These are phyloP conservation scores for Noturus placidus DNA, from an alignment of 2,113 vertebrate genomes.

Conservation along the genomic window DNA sequence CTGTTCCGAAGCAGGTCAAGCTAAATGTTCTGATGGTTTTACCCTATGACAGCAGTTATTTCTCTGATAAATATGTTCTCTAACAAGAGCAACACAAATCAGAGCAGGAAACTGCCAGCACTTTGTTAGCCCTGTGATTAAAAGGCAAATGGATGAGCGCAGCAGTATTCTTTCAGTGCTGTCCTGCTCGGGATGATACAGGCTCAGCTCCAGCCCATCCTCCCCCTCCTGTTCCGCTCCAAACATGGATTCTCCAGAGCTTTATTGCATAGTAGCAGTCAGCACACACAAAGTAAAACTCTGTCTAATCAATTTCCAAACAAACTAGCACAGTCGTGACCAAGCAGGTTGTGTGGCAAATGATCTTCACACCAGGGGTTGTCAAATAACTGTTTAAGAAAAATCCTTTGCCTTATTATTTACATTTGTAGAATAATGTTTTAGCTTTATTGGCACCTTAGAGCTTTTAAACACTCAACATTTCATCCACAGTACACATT, in stretches of 20 bases:
- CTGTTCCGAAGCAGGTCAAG: background rate
- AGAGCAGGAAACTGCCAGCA: constrained; percentile 67
- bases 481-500: background rate
- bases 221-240: constrained; percentile 55
- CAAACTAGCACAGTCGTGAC: constrained; percentile 57
- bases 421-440: background rate
- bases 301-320: constrained; percentile 73
- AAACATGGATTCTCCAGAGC: constrained; percentile 71
- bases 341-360: constrained; percentile 49
- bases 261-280: constrained; percentile 61
- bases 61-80: constrained; percentile 40
- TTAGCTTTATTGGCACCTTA: background rate
- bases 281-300: constrained; percentile 70
- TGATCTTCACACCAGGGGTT: constrained; percentile 2
- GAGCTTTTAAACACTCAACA: background rate
- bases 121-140: constrained; percentile 66
- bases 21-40: background rate
- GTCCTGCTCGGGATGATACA: constrained; percentile 65
- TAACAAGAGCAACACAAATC: constrained; percentile 60
- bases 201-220: constrained; percentile 63
- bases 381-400: background rate
- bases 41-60: background rate
- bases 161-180: constrained; percentile 75
- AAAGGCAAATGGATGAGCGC: constrained; percentile 63
- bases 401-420: background rate